phyloP scores from a whole-genome alignment of 2,113 vertebrate genomes.

The Caretta caretta region DNA sequence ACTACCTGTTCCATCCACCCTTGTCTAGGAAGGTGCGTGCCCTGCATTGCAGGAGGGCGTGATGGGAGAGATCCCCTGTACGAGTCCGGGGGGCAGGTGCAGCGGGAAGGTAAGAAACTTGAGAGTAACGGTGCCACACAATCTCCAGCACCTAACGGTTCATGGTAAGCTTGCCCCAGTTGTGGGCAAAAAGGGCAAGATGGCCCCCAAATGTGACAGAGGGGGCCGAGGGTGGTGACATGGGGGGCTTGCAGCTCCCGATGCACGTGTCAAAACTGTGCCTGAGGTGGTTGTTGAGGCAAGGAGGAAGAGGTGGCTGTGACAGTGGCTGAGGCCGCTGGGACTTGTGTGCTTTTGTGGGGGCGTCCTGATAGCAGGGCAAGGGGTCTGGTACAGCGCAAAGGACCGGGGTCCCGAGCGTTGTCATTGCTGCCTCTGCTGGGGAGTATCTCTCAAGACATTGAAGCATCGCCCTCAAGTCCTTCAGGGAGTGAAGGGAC shows the following conservation, averaged over 20 bases:
- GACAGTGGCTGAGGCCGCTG: not conserved
- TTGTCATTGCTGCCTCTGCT: not conserved
- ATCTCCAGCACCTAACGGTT: not conserved
- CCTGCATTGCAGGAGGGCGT: too few species aligned
- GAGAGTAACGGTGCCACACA: not conserved
- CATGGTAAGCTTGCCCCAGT: not conserved
- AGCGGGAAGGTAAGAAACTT: not conserved
- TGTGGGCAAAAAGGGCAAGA: too few species aligned
- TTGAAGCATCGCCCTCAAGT: not conserved
- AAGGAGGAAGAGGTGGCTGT: not conserved
- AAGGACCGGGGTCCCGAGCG: not conserved
- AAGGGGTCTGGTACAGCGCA: not conserved
- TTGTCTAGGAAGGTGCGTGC: not conserved
- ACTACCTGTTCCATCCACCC: not conserved
- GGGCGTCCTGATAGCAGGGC: too few species aligned
- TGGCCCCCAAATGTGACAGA: too few species aligned
- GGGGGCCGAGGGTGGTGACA: not conserved
- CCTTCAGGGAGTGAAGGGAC: not conserved
- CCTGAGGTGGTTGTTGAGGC: not conserved
- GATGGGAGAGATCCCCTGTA: too few species aligned
- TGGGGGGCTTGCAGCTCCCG: not conserved
- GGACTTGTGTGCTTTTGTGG: too few species aligned
- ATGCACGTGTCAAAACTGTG: not conserved
- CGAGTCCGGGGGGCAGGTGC: too few species aligned
- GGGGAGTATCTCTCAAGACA: not conserved